Percentiles rank a stretch among this genome's conserved stretches.
Evolutionary conservation across 2,888 invertebrate genomes (phyloP).

Genomic region (Dendrolimus pini): DNA sequence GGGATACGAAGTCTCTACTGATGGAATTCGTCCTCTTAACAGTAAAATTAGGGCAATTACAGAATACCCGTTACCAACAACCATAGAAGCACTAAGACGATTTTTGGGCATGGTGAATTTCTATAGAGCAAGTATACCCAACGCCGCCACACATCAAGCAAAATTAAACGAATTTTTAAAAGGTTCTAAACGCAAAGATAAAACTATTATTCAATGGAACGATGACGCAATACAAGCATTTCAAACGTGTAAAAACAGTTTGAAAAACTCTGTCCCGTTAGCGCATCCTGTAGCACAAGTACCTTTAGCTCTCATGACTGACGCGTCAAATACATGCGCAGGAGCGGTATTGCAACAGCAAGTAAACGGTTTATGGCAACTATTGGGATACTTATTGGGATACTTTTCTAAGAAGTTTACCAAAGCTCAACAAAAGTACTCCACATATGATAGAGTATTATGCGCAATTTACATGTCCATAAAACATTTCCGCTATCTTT

Average conservation of each 20-base stretch:
- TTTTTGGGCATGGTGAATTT: constrained; percentile 36
- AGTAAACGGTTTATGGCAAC: no score
- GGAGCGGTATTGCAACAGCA: no score
- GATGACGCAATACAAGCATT: constrained; percentile 5
- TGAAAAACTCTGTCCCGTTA: background rate
- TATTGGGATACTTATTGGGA: no score
- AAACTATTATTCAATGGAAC: constrained; percentile 5
- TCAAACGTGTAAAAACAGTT: background rate
- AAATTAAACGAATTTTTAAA: constrained; percentile 6
- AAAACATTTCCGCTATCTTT: no score
- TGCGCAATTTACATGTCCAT: no score
- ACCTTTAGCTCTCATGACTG: no score
- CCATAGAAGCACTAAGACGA: constrained; percentile 11
- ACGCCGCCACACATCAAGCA: constrained; percentile 12
- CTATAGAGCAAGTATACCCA: constrained; percentile 27
- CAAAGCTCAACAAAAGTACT: no score
- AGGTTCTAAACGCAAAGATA: constrained; percentile 7
- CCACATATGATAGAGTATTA: no score
- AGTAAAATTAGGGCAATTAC: constrained; percentile 8
- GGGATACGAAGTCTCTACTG: constrained; percentile 8
- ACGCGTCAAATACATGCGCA: no score
- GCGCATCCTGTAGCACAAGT: no score
- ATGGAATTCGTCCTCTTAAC: constrained; percentile 4
- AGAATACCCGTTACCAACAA: constrained; percentile 10
- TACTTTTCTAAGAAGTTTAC: no score